Conservation (phyloP, 2,797 vertebrate species). For the Hydrophis major region DNA sequence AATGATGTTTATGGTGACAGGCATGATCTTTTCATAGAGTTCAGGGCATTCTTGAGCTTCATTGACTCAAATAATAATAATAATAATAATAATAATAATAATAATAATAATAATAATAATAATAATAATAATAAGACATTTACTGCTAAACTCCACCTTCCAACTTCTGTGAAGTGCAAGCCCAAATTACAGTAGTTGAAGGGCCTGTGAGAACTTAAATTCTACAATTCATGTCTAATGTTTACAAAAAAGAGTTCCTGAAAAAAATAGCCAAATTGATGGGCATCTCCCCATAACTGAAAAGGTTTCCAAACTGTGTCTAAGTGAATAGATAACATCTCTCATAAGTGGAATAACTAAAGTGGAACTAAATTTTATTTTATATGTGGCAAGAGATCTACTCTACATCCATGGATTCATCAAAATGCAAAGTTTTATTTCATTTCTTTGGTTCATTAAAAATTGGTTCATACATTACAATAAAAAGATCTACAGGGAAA, state of each 20-base stretch:
- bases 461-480: neutral
- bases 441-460: neutral
- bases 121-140: neutral
- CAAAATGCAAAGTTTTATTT: neutral
- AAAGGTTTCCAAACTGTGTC: neutral
- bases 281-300: neutral
- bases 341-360: no score
- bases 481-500: neutral
- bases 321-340: neutral
- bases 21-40: neutral
- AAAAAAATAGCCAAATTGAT: neutral
- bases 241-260: neutral
- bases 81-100: neutral
- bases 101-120: no score
- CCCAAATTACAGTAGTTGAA: neutral
- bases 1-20: neutral
- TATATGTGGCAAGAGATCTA: neutral
- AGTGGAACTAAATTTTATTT: neutral
- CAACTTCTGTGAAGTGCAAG: neutral
- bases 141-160: accelerated
- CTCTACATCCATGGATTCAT: neutral
- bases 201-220: accelerated
- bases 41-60: accelerated
- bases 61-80: neutral
- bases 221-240: neutral